Conservation (phyloP, 2,888 invertebrate genomes). For the Pecten maximus region DNA sequence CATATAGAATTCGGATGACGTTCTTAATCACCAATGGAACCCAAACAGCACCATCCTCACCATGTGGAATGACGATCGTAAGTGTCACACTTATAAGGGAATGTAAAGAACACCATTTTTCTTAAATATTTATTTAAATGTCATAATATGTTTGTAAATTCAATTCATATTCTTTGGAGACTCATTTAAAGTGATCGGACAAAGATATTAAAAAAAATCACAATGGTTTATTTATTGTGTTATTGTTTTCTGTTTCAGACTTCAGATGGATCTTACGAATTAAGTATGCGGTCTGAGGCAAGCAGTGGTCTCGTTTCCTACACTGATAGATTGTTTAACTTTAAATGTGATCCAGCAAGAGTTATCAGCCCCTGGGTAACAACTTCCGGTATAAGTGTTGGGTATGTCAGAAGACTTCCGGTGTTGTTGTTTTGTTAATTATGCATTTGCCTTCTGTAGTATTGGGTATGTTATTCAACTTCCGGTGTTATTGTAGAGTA, state of each 20-base stretch:
- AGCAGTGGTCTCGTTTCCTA: constrained; percentile 19
- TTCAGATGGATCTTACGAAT: neutral
- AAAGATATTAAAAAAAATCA: too few species aligned
- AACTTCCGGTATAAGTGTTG: constrained; percentile 20
- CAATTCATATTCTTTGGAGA: too few species aligned
- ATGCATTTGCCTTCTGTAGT: too few species aligned
- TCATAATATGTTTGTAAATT: too few species aligned
- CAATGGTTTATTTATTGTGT: too few species aligned
- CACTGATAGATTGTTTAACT: neutral
- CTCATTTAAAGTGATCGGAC: too few species aligned
- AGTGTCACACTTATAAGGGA: too few species aligned
- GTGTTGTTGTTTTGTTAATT: neutral
- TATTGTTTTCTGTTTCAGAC: neutral
- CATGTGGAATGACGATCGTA: neutral
- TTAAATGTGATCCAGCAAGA: neutral
- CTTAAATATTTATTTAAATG: too few species aligned
- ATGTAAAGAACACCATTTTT: too few species aligned
- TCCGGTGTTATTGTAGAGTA: too few species aligned
- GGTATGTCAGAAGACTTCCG: neutral
- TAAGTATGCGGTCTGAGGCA: neutral
- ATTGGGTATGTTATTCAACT: too few species aligned
- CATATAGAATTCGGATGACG: neutral
- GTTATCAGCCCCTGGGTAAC: neutral
- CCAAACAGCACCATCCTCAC: neutral
- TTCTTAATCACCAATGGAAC: neutral